Conservation (phyloP, 2,113 vertebrate genomes). For the Pandion haliaetus region DNA sequence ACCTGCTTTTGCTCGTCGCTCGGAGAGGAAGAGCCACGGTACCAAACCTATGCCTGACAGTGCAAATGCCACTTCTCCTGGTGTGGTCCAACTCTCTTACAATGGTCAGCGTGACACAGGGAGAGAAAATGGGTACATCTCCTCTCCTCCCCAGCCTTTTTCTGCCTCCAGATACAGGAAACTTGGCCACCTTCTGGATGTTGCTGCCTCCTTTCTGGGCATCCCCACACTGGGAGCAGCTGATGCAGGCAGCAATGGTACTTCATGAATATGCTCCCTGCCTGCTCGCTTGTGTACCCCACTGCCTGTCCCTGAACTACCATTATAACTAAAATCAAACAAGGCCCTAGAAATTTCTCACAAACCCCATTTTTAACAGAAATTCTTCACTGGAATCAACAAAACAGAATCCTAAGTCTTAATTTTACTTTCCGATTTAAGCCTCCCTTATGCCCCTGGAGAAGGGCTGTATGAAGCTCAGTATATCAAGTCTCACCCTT, state of each 20-base stretch:
- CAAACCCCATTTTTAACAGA: background rate
- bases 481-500: background rate
- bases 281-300: background rate
- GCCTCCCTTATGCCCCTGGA: background rate
- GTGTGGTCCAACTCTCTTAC: background rate
- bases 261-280: accelerated
- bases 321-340: background rate
- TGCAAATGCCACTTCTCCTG: background rate
- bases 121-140: background rate
- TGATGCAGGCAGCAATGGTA: background rate
- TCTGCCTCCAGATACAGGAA: background rate
- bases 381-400: background rate
- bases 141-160: background rate
- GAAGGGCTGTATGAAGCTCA: background rate
- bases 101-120: accelerated
- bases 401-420: background rate
- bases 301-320: background rate
- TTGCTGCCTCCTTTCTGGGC: background rate
- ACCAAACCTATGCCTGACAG: background rate
- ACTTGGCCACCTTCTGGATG: background rate
- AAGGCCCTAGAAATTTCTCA: background rate
- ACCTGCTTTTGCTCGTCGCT: background rate
- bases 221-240: background rate
- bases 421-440: background rate
- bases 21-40: background rate